Percentiles rank a stretch among this genome's conserved stretches.
Evolutionary conservation across 53 echinoderm and acorn worm genomes (phyloP).

Genomic region (Pentamera pediparva): DNA sequence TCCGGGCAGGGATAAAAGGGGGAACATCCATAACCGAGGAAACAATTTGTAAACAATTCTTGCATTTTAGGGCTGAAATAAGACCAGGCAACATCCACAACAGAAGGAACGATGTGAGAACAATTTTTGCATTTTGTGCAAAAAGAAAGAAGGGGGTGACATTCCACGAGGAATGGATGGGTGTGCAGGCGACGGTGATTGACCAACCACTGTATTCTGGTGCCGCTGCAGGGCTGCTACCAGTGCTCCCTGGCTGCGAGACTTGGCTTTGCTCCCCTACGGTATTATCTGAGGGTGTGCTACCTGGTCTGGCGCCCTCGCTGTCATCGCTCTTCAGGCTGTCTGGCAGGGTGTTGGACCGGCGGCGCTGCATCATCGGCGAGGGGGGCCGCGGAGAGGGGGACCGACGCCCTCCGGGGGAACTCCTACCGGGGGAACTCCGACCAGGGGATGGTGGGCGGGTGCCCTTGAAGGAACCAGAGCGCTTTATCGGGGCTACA

Average conservation of each 20-base stretch:
- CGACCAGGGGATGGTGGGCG: slow-evolving; percentile 11
- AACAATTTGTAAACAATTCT: too few species aligned
- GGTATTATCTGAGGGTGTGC: slow-evolving; percentile 24
- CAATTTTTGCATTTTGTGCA: too few species aligned
- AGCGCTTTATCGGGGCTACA: slow-evolving; percentile 19
- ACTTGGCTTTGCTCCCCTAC: slow-evolving; percentile 59
- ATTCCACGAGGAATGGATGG: too few species aligned
- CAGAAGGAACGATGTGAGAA: too few species aligned
- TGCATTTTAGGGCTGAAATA: too few species aligned
- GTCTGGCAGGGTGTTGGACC: slow-evolving; percentile 50
- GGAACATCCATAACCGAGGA: too few species aligned
- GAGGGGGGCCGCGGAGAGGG: slow-evolving; percentile 27
- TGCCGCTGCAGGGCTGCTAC: slow-evolving; percentile 57
- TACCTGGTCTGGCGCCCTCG: slow-evolving; percentile 8
- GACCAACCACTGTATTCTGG: slow-evolving; percentile 84
- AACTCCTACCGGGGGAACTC: slow-evolving; percentile 5
- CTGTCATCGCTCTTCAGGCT: slow-evolving; percentile 28
- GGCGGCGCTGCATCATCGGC: slow-evolving; percentile 45
- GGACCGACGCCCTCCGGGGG: slow-evolving; percentile 16
- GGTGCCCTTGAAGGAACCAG: slow-evolving; percentile 25
- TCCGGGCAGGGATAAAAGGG: too few species aligned
- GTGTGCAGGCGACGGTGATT: slow-evolving; percentile 23
- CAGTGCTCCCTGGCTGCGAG: slow-evolving; percentile 65
- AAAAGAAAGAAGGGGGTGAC: too few species aligned
- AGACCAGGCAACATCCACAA: too few species aligned